Conservation (phyloP, 2,888 invertebrate species). For the Drosophila ezoana region DNA sequence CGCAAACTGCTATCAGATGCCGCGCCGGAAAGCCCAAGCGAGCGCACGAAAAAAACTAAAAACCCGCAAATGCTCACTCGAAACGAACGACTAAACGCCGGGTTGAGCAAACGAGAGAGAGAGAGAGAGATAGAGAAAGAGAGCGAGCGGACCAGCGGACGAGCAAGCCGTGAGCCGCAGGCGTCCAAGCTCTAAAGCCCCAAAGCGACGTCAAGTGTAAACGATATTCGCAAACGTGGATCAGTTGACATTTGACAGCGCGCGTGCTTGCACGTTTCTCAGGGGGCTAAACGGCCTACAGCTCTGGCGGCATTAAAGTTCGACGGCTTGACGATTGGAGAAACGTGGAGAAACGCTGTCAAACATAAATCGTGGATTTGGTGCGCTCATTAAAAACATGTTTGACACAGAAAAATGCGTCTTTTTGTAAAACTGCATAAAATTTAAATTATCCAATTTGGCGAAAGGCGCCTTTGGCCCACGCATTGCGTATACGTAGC, state of each 20-base stretch:
- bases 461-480: not conserved
- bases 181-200: conserved; percentile 24
- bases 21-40: conserved; percentile 48
- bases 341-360: conserved; percentile 6
- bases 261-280: conserved; percentile 70
- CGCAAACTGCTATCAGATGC: conserved; percentile 54
- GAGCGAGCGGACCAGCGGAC: conserved; percentile 2
- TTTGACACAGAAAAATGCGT: conserved; percentile 24
- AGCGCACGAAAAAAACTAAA: conserved; percentile 35
- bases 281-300: conserved; percentile 18
- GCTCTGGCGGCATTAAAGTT: conserved; percentile 13
- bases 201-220: conserved; percentile 65
- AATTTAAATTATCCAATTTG: conserved; percentile 15
- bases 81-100: conserved; percentile 2
- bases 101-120: conserved; percentile 18
- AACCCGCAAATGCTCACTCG: conserved; percentile 34
- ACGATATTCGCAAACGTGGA: conserved; percentile 81
- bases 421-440: conserved; percentile 15
- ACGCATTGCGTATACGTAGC: conserved; percentile 42
- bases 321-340: not conserved
- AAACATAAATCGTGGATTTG: conserved; percentile 11
- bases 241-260: conserved; percentile 85
- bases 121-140: not conserved
- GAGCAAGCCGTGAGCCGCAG: conserved; percentile 22
- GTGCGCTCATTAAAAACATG: conserved; percentile 5